Evolutionary conservation across 2,113 vertebrate species (phyloP).

Genomic region (Oceanodroma tethys): DNA sequence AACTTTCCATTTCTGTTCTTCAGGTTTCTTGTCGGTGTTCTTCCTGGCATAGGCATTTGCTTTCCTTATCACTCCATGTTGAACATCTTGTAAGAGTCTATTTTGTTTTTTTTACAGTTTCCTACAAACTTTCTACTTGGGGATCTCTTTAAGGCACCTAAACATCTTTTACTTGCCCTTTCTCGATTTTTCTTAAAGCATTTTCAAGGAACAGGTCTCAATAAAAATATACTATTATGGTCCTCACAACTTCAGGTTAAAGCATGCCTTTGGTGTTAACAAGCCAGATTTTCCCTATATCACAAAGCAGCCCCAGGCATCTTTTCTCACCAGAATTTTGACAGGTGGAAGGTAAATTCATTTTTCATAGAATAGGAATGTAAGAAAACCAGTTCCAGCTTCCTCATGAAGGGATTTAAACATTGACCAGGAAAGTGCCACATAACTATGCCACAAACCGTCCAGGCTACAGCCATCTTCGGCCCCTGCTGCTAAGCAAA

Average conservation of each 20-base stretch:
- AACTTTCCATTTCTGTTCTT: background rate
- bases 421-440: background rate
- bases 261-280: background rate
- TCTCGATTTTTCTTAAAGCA: background rate
- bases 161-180: background rate
- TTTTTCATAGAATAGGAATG: background rate
- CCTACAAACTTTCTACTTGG: background rate
- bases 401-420: background rate
- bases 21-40: background rate
- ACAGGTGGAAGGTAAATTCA: background rate
- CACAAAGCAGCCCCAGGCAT: background rate
- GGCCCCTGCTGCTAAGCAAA: background rate
- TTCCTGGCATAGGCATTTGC: background rate
- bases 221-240: background rate
- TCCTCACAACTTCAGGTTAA: background rate
- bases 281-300: background rate
- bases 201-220: background rate
- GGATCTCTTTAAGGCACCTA: background rate
- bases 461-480: background rate
- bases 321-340: background rate
- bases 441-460: background rate
- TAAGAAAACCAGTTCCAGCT: background rate
- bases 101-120: background rate
- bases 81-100: background rate
- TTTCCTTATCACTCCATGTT: background rate